Evolutionary conservation across 2,797 vertebrate genomes (phyloP), one percentile per base, ranked within the genome.

Genomic region (Distichodus sexfasciatus): DNA sequence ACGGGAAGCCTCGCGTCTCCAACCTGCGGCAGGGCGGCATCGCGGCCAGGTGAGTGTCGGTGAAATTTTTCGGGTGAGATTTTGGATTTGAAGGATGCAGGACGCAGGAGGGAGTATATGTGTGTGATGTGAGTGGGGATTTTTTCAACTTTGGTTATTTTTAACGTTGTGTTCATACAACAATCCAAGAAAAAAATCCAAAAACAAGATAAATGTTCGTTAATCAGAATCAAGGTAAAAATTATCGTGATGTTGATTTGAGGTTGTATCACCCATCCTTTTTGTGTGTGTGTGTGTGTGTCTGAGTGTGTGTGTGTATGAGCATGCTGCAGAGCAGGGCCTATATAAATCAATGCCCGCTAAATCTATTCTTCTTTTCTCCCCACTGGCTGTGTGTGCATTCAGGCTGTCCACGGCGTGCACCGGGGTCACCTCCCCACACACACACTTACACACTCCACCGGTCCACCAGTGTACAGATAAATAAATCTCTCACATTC

Each of bases 21-120:
- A 98, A 99, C 86, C 94, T 99, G 80, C 92, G 97, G 26, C 96
- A 97, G 84, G 97, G 96, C 83, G 97, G 96, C 80, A 98, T 98
- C 11, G 97, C 97, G 53, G 95, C 96, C 68, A 94, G 97, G 97
- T 99, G 90, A 91, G 79, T 41, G 48, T 17, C 9, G 11, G 29
- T 3, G 8, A 6, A 17, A 6, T 43, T 43, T 6, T 8, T 2
- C 15, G 7, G 35, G 46, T 17, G 35, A 35, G 35, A 11, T 28
- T 15, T 33, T 7, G 1, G 57, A 14, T 23, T 60, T 60, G 44
- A 60, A 38, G 35, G 31, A 19, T 51, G 24, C 41, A 46, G 10
- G 24, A 41, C 44, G 26, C 21, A 12, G 4, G 15, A 31, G 38
- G 4, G 40, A 12, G 21, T 2, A 40, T 10, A 3, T 40, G 24